Percentiles rank a stretch among this genome's conserved stretches.
phyloP scores from a whole-genome alignment of 2,113 vertebrate species.

The Phalacrocorax pelagicus region DNA sequence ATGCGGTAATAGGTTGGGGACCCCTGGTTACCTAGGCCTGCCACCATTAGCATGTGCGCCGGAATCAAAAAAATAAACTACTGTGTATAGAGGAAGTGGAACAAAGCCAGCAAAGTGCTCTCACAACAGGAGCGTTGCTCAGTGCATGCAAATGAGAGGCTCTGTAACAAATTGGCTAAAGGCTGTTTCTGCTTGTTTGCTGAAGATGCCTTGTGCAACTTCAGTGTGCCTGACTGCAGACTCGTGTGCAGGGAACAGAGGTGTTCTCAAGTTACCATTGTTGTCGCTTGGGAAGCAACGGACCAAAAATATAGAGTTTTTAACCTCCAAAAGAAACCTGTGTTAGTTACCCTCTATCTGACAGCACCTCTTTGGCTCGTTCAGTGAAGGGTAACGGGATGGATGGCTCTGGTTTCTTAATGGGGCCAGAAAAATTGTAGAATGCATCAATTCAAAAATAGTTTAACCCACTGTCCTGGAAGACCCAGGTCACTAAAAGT shows the following conservation, averaged over 20 bases:
- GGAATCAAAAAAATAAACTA: not conserved
- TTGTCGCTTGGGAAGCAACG: not conserved
- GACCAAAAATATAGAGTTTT: not conserved
- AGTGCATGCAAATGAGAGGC: not conserved
- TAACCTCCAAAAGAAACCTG: not conserved
- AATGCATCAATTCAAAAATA: not conserved
- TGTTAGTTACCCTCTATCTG: not conserved
- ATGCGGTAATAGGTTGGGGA: too few relatives aligned
- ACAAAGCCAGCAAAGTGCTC: not conserved
- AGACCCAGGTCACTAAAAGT: not conserved
- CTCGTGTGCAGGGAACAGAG: too few relatives aligned
- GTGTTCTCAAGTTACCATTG: not conserved
- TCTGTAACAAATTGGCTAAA: not conserved
- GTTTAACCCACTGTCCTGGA: not conserved
- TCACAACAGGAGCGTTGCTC: not conserved
- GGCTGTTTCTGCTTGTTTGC: not conserved
- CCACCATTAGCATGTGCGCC: accelerated
- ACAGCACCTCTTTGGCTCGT: not conserved
- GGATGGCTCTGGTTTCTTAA: not conserved
- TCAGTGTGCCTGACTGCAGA: accelerated
- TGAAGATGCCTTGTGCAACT: not conserved
- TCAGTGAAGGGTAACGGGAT: not conserved
- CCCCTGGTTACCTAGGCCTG: not conserved
- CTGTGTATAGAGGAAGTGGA: not conserved
- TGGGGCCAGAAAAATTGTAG: not conserved